Evolutionary conservation across 2,113 vertebrate genomes (phyloP), one percentile per base, ranked within the genome.

Genomic region (Callocephalon fimbriatum): DNA sequence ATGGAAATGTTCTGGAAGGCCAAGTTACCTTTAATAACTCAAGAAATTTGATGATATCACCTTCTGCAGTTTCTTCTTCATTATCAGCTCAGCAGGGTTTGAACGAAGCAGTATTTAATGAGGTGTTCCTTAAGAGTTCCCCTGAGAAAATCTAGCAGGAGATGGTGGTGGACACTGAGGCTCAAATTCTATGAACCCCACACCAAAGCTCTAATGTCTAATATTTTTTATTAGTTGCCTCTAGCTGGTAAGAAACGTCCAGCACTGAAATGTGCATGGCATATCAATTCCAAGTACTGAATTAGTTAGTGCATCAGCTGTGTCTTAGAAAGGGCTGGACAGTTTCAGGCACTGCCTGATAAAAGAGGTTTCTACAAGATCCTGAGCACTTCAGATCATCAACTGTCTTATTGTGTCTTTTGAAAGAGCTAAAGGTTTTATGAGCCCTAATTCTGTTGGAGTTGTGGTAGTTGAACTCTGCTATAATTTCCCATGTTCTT

Each of bases 1-100:
- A 18, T 80, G 44, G 42, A 47, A 74, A 47, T 67, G 32, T 92
- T 96, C 71, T 91, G 58, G 59, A 82, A 95, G 75, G 54, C 72
- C 68, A 90, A 86, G 42, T 50, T 58, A 53, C 73, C 35, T 95
- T 76, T 77, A 92, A 71, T 63, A 90, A 77, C 38, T 87, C 12
- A 71, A 54, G n/a, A 91, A 93, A 54, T 90, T 45, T 45, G 42
- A 71, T 66, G 35, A 83, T 15, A 26, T 94, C 40, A 77, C 31
- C 31, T 68, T 26, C 45, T 91, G 14, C 40, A 73, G 20, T 66
- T 87, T 56, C 15, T 84, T 83, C 51, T 88, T 83, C 54, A 9
- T 89, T 86, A 59, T 27, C 54, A 77, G 10, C 68, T 92, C 63
- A 71, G n/a, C 29, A 67, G 47, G 14, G 18, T 71, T 73, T 82